A percentile compares a stretch with the other conserved stretches of the same genome.
phyloP scores from a whole-genome alignment of 2,888 invertebrate species.

The Bimastos eiseni region DNA sequence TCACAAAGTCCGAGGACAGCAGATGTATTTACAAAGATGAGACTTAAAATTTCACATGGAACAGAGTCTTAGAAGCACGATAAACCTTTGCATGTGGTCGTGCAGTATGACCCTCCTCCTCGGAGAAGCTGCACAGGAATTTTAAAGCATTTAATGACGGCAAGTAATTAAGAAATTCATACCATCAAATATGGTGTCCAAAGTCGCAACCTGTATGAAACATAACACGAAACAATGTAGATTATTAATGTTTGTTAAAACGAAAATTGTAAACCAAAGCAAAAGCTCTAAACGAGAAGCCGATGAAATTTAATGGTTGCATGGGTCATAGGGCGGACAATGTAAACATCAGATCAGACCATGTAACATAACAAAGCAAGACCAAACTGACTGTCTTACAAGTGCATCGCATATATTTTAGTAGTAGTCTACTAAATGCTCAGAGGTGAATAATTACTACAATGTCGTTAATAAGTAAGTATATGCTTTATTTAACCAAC shows the following conservation, averaged over 20 bases:
- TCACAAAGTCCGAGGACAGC: neutral
- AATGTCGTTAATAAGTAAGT: neutral
- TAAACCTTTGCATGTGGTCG: neutral
- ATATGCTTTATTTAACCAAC: too few species aligned
- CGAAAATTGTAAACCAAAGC: neutral
- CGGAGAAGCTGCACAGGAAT: neutral
- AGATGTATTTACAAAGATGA: neutral
- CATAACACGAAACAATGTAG: neutral
- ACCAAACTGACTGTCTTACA: neutral
- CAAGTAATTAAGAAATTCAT: slow-evolving; percentile 40
- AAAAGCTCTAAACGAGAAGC: neutral
- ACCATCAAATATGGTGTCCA: slow-evolving; percentile 60
- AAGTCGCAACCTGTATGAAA: slow-evolving; percentile 32
- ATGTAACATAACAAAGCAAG: neutral
- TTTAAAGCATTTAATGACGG: neutral
- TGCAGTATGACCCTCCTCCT: neutral
- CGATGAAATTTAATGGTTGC: neutral
- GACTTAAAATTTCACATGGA: neutral
- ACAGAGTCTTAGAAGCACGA: neutral
- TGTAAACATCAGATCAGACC: too few species aligned
- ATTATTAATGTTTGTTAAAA: neutral
- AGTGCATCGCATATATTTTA: too few species aligned
- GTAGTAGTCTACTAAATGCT: neutral
- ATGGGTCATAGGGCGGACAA: neutral
- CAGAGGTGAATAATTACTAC: neutral